These are phyloP conservation scores for Brachypodius melanocephalos DNA, from an alignment of 2,113 vertebrate genomes.

Conservation along the genomic window DNA sequence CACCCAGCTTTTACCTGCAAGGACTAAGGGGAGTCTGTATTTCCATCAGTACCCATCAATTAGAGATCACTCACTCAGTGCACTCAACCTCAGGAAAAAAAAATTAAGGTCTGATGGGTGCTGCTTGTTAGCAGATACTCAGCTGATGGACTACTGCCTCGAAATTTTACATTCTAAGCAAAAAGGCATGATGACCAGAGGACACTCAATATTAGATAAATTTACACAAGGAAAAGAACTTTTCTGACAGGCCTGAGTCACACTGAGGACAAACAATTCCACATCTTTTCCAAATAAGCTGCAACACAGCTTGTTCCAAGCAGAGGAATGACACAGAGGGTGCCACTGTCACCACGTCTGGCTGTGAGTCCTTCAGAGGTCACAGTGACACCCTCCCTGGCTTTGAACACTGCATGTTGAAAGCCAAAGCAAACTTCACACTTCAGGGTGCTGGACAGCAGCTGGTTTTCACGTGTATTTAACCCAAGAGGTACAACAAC, in stretches of 20 bases:
- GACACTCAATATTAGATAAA: neutral
- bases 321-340: neutral
- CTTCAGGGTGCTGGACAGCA: neutral
- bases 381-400: neutral
- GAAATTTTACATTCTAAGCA: neutral
- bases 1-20: neutral
- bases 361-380: slow-evolving; percentile 10
- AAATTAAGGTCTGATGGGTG: neutral
- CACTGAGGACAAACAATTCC: neutral
- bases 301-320: neutral
- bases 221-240: neutral
- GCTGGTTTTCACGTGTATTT: neutral
- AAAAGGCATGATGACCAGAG: neutral
- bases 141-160: neutral
- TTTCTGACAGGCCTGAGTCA: neutral
- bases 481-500: neutral
- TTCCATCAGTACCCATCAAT: neutral
- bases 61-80: neutral
- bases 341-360: slow-evolving; percentile 1
- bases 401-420: slow-evolving; percentile 1
- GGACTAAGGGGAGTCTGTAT: neutral
- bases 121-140: neutral
- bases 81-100: neutral
- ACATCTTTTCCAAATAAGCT: neutral
- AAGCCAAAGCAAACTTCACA: neutral